Evolutionary conservation across 92 coral and sea anemone genomes (phyloP).

Genomic region (Epizoanthus rinbou): DNA sequence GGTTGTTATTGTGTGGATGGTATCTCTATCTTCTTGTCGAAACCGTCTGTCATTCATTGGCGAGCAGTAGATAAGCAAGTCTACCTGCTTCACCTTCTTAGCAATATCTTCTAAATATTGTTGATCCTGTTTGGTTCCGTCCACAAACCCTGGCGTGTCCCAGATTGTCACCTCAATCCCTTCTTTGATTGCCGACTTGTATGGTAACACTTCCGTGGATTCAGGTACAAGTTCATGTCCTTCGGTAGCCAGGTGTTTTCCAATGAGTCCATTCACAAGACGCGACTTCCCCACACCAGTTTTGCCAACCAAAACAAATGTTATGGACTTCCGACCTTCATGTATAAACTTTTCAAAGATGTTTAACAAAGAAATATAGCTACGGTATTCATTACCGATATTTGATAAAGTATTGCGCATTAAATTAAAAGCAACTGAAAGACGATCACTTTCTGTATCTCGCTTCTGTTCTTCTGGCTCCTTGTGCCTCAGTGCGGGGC

Average conservation of each 20-base stretch:
- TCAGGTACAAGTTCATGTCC: background rate
- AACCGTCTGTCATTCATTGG: constrained; percentile 4
- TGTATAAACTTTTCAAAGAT: background rate
- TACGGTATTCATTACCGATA: background rate
- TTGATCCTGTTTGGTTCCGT: background rate
- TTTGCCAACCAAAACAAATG: background rate
- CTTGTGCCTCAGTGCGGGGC: no score
- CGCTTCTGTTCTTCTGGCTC: no score
- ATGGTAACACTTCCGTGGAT: background rate
- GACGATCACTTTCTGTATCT: background rate
- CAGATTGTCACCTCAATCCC: background rate
- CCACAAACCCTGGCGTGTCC: background rate
- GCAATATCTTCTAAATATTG: background rate
- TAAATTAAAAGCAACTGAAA: background rate
- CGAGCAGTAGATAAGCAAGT: background rate
- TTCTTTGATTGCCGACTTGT: background rate
- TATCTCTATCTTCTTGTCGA: background rate
- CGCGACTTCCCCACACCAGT: constrained; percentile 1
- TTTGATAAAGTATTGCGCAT: background rate
- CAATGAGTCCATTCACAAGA: background rate
- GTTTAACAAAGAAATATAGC: background rate
- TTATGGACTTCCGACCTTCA: background rate
- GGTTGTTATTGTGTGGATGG: background rate
- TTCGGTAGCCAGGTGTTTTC: background rate
- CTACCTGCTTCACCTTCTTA: background rate